Evolutionary conservation across 1,140 invertebrate genomes (phyloP).

Genomic region (Heliothis subflexa): DNA sequence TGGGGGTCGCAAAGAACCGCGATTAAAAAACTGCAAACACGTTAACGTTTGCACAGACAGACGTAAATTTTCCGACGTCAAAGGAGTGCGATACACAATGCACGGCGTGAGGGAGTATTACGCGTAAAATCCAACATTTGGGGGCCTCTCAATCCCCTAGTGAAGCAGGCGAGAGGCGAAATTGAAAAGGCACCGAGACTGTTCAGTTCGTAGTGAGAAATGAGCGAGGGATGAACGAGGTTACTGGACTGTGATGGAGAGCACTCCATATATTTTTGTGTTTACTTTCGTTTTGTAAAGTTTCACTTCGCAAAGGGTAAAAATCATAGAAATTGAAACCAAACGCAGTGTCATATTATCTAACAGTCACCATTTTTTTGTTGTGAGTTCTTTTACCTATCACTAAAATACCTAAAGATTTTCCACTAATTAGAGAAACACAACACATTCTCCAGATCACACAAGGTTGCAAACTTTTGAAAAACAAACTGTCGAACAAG

Average conservation of each 20-base stretch:
- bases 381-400: no score
- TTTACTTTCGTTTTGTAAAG: neutral
- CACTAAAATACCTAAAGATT: no score
- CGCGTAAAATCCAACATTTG: conserved; percentile 65
- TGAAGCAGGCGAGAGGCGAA: conserved; percentile 56
- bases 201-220: conserved; percentile 13
- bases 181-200: conserved; percentile 69
- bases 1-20: conserved; percentile 29
- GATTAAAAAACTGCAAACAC: conserved; percentile 48
- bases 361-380: no score
- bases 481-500: neutral
- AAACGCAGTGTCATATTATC: no score
- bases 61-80: conserved; percentile 35
- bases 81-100: conserved; percentile 53
- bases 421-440: no score
- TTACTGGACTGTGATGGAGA: conserved; percentile 9
- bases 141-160: conserved; percentile 55
- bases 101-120: conserved; percentile 49
- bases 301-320: neutral
- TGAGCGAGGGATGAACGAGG: conserved; percentile 23
- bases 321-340: no score
- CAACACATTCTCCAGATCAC: no score
- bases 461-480: no score
- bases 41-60: conserved; percentile 37
- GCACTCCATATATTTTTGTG: neutral